Evolutionary conservation across 2,888 invertebrate genomes (phyloP), one percentile per base, ranked within the genome.

Genomic region (Oscheius myriophilus): DNA sequence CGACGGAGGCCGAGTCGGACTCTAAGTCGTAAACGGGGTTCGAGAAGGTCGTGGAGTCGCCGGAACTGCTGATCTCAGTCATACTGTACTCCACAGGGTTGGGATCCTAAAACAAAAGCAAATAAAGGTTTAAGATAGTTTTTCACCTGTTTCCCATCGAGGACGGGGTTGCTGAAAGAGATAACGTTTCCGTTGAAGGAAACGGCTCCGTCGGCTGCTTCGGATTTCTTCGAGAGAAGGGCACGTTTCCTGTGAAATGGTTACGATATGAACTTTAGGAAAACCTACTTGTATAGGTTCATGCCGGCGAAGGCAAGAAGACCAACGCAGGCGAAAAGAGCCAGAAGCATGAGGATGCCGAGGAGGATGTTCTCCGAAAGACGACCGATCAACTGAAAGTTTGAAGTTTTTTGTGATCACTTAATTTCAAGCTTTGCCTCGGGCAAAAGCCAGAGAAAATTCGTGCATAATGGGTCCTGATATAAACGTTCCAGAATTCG

Each of bases 1-100:
- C 43, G 16, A 52, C 7, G n/a, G 67, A 51, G 2, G 51, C 52
- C 21, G 67, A 58, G 46, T 63, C 63, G 21, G 49, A 49, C 86
- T 73, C 89, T 88, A 81, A 89, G 86, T 97, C 96, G 88, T 96
- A 97, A 93, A 96, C 95, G 57, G 96, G 96, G 89, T 97, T 97
- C 86, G 93, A 93, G 90, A 97, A 97, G 88, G 97, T 96, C 25
- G 88, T 88, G 63, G 95, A 78, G 49, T 71, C 76, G 9, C 74
- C 75, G 55, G 70, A 61, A 26, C 79, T 71, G 16, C 74, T 72
- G 65, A 80, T 72, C 57, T 81, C 76, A 55, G 75, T 75, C 86
- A 88, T 87, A 66, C 79, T 78, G 78, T 82, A 84, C 51, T 82
- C 82, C 46, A 76, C 73, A 21, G 75, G 75, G 11, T 76, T 75